A percentile compares a stretch with the other conserved stretches of the same genome.
Evolutionary conservation across 2,797 vertebrate species (phyloP).

Genomic region (Macropus fuliginosus): DNA sequence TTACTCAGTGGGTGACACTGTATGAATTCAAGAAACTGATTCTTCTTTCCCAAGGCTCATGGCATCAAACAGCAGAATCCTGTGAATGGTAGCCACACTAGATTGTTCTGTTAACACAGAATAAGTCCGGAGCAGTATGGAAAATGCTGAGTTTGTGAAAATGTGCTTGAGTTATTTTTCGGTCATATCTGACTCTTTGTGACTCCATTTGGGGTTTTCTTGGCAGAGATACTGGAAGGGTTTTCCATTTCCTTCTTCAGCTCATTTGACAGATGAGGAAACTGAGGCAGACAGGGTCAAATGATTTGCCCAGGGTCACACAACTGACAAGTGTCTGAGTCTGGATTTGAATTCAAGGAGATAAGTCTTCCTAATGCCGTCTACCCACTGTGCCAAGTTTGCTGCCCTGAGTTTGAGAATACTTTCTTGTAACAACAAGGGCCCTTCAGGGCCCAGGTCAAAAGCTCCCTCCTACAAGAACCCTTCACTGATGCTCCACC

Average conservation of each 20-base stretch:
- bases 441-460: not conserved
- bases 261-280: not conserved
- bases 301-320: not conserved
- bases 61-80: constrained; percentile 1
- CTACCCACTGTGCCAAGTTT: not conserved
- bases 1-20: constrained; percentile 39
- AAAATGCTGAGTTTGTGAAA: not conserved
- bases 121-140: not conserved
- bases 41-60: constrained; percentile 3
- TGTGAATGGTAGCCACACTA: not conserved
- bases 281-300: not conserved
- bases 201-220: not conserved
- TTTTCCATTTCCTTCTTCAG: not conserved
- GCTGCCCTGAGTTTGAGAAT: not conserved
- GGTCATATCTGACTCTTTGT: not conserved
- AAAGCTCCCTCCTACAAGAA: not conserved
- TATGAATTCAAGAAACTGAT: constrained; percentile 1
- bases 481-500: not conserved
- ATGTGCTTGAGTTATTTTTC: not conserved
- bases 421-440: not conserved
- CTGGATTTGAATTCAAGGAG: not conserved
- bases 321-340: not conserved
- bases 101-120: not conserved
- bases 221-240: not conserved
- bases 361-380: not conserved